phyloP scores from a whole-genome alignment of 2,113 vertebrate genomes.

The Seriola rivoliana region DNA sequence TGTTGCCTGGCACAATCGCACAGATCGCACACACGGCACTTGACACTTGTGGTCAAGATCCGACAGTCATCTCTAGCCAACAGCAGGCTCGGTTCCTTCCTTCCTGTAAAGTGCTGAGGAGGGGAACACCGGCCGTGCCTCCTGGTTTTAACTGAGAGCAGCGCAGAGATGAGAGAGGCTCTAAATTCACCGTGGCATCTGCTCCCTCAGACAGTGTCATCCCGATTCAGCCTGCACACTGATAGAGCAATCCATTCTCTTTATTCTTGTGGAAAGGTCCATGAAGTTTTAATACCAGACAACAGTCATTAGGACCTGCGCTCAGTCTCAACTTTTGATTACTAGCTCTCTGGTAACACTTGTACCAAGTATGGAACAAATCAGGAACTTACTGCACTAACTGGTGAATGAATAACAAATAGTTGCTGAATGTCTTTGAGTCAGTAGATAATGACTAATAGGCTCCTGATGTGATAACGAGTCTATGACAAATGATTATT shows the following conservation, averaged over 20 bases:
- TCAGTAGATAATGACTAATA: background rate
- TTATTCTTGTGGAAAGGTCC: conserved; percentile 15
- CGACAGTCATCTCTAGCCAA: conserved; percentile 53
- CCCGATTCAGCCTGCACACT: conserved; percentile 13
- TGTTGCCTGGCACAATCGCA: conserved; percentile 35
- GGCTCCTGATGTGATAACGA: conserved; percentile 6
- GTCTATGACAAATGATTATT: background rate
- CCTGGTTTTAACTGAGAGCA: conserved; percentile 30
- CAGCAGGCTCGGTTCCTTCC: conserved; percentile 30
- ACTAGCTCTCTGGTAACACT: background rate
- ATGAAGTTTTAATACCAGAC: conserved; percentile 15
- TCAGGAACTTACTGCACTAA: background rate
- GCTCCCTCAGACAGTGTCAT: conserved; percentile 37
- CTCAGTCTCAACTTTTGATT: background rate
- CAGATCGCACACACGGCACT: conserved; percentile 40
- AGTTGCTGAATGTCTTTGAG: background rate
- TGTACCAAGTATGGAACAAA: background rate
- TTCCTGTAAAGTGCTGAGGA: conserved; percentile 41
- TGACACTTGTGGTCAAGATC: conserved; percentile 48
- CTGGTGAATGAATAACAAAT: background rate
- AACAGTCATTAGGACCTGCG: background rate
- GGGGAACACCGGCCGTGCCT: conserved; percentile 35
- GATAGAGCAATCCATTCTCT: conserved; percentile 8
- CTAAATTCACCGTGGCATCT: conserved; percentile 56
- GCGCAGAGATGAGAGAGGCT: conserved; percentile 54